phyloP scores from a whole-genome alignment of 2,888 invertebrate genomes.

The Rotaria macrura region DNA sequence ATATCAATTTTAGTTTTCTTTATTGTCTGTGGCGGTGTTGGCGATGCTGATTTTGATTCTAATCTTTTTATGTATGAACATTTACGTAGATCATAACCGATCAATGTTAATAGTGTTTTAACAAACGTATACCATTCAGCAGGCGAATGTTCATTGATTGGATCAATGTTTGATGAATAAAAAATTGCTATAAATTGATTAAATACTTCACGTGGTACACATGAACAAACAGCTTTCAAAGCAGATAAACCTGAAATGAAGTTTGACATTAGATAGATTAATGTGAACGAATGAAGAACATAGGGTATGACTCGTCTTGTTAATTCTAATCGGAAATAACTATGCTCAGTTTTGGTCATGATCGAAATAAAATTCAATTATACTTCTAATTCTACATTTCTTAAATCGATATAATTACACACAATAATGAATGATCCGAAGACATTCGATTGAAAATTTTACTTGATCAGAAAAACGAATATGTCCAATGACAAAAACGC shows the following conservation, averaged over 20 bases:
- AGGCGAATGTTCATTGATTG: not conserved
- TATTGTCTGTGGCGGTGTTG: not conserved
- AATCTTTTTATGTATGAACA: slow-evolving; percentile 16
- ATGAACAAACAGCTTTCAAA: slow-evolving; percentile 13
- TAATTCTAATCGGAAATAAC: no score
- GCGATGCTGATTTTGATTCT: not conserved
- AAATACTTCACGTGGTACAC: slow-evolving; percentile 11
- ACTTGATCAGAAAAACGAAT: no score
- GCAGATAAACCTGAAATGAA: not conserved
- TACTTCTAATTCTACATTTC: no score
- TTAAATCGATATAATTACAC: no score
- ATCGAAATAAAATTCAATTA: no score
- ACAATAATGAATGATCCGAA: no score
- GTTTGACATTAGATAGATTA: no score
- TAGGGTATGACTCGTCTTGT: no score
- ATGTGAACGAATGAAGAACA: no score
- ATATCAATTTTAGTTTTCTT: slow-evolving; percentile 15
- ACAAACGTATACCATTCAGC: slow-evolving; percentile 17
- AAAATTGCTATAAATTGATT: slow-evolving; percentile 12
- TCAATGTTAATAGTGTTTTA: not conserved
- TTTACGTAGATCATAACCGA: slow-evolving; percentile 19
- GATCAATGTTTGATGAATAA: slow-evolving; percentile 7
- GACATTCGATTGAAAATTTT: no score
- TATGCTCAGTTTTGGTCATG: no score
- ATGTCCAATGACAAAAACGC: no score